Percentiles rank a stretch among this genome's conserved stretches.
These are phyloP conservation scores for Sarcophilus harrisii DNA, from an alignment of 2,797 vertebrate species.

Conservation along the genomic window DNA sequence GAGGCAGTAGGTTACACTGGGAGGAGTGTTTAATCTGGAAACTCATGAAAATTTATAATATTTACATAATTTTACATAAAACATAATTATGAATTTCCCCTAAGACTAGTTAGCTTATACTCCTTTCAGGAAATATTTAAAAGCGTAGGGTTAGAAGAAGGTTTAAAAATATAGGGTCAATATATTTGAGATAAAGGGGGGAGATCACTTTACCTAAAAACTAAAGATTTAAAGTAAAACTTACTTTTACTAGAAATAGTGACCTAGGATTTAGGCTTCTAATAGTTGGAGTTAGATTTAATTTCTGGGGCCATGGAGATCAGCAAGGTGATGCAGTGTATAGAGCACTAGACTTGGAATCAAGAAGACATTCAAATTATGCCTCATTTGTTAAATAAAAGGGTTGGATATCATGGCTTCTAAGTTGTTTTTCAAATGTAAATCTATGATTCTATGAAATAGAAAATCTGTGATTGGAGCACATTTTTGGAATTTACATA, in stretches of 20 bases:
- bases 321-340: neutral
- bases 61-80: too few species aligned
- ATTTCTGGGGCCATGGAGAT: neutral
- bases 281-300: neutral
- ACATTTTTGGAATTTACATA: neutral
- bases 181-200: neutral
- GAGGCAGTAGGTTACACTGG: too few species aligned
- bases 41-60: too few species aligned
- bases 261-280: neutral
- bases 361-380: neutral
- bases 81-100: neutral
- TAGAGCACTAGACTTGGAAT: neutral
- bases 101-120: neutral
- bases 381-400: neutral
- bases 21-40: too few species aligned
- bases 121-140: conserved; percentile 7
- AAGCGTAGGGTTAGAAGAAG: neutral
- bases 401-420: neutral
- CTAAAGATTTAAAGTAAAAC: neutral
- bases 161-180: neutral
- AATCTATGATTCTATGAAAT: neutral
- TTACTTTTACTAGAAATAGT: neutral
- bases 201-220: neutral
- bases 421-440: neutral
- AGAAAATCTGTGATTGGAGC: neutral